Evolutionary conservation across 2,888 invertebrate genomes (phyloP).

Genomic region (Molorchus minor): DNA sequence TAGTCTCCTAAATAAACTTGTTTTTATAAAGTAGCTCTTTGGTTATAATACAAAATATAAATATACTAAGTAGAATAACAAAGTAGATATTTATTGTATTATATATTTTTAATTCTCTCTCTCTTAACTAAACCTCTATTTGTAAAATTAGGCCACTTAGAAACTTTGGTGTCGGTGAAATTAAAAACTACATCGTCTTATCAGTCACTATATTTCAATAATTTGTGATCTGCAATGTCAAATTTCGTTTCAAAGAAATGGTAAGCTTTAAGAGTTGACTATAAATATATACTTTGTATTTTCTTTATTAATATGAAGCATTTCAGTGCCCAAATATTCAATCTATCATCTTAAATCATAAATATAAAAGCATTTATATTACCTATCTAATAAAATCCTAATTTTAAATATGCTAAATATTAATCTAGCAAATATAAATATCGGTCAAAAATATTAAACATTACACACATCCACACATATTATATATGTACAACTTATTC

Average conservation of each 20-base stretch:
- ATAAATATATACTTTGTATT: constrained; percentile 18
- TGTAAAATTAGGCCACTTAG: no score
- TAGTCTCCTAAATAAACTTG: no score
- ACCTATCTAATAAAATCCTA: neutral
- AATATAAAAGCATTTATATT: constrained; percentile 16
- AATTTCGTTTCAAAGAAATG: no score
- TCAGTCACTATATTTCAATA: no score
- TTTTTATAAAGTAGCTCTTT: constrained; percentile 15
- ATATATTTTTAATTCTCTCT: no score
- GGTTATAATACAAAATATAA: constrained; percentile 12
- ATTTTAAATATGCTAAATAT: constrained; percentile 7
- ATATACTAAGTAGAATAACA: neutral
- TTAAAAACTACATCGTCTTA: no score
- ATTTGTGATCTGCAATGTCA: no score
- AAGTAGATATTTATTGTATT: no score
- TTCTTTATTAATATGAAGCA: constrained; percentile 46
- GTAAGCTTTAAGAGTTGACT: neutral
- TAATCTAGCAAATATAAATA: constrained; percentile 31
- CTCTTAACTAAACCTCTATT: no score
- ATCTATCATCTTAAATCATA: constrained; percentile 25
- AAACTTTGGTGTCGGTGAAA: no score
- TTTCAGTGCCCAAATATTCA: constrained; percentile 50
- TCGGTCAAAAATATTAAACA: constrained; percentile 56
- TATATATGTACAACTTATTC: constrained; percentile 35
- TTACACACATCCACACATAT: constrained; percentile 55